Evolutionary conservation across 1,140 invertebrate species (phyloP).

Genomic region (Planococcus citri): DNA sequence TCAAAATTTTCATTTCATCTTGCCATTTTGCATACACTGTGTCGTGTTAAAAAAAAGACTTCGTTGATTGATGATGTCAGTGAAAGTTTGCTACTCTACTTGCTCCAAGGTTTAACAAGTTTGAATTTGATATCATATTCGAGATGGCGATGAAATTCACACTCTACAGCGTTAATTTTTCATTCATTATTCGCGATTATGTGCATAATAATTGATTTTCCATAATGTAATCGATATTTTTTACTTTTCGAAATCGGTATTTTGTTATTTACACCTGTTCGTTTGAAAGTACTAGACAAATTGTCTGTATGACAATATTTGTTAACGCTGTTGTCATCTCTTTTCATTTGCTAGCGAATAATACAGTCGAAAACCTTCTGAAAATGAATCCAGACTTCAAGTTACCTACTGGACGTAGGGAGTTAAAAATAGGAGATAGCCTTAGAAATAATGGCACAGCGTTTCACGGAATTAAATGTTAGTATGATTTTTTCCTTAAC

Average conservation of each 20-base stretch:
- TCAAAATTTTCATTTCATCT: too few relatives aligned
- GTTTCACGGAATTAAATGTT: constrained; percentile 16
- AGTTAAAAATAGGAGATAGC: constrained; percentile 12
- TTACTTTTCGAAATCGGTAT: background rate
- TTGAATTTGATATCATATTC: constrained; percentile 4
- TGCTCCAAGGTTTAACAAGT: constrained; percentile 12
- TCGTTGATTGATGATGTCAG: constrained; percentile 8
- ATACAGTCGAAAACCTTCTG: background rate
- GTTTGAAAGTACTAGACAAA: background rate
- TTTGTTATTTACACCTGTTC: background rate
- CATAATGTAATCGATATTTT: background rate
- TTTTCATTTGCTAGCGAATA: background rate
- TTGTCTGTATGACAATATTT: background rate
- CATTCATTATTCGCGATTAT: background rate
- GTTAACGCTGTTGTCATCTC: background rate
- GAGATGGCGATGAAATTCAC: background rate
- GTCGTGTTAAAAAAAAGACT: too few relatives aligned
- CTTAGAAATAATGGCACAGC: background rate
- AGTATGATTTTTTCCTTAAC: background rate
- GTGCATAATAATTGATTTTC: background rate
- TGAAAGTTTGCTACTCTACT: constrained; percentile 10
- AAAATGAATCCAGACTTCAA: constrained; percentile 9
- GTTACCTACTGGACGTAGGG: constrained; percentile 3
- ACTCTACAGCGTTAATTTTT: background rate
- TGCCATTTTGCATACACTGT: too few relatives aligned